These are phyloP conservation scores for Calephelis nemesis DNA, from an alignment of 1,140 invertebrate genomes.

Conservation along the genomic window DNA sequence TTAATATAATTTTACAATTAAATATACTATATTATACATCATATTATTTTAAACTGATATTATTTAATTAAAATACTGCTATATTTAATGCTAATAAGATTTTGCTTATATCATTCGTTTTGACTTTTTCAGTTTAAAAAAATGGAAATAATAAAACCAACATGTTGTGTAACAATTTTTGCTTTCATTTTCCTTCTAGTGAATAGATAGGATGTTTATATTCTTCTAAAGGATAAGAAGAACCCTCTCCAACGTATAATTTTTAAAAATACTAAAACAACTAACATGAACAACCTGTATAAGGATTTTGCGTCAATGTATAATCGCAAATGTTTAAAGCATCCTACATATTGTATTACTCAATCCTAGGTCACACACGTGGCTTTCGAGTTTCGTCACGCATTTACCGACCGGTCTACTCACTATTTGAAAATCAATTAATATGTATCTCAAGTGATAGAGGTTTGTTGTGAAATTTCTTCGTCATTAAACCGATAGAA, in stretches of 20 bases:
- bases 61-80: no score
- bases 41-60: no score
- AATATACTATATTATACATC: no score
- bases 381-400: constrained; percentile 58
- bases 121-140: no score
- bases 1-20: no score
- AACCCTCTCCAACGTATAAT: background rate
- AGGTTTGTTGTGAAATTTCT: constrained; percentile 8
- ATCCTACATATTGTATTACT: constrained; percentile 57
- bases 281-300: background rate
- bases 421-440: constrained; percentile 71
- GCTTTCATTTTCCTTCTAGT: no score
- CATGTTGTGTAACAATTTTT: no score
- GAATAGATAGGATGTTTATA: background rate
- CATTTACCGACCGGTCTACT: constrained; percentile 55
- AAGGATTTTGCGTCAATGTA: background rate
- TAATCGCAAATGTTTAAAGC: constrained; percentile 30
- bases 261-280: background rate
- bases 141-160: no score
- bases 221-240: no score
- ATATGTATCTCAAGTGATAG: constrained; percentile 36
- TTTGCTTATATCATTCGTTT: no score
- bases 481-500: background rate
- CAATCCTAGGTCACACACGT: constrained; percentile 59
- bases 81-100: no score